Percentiles rank a stretch among this genome's conserved stretches.
Conservation (phyloP, 2,888 invertebrate genomes). For the Tetropium fuscum region DNA sequence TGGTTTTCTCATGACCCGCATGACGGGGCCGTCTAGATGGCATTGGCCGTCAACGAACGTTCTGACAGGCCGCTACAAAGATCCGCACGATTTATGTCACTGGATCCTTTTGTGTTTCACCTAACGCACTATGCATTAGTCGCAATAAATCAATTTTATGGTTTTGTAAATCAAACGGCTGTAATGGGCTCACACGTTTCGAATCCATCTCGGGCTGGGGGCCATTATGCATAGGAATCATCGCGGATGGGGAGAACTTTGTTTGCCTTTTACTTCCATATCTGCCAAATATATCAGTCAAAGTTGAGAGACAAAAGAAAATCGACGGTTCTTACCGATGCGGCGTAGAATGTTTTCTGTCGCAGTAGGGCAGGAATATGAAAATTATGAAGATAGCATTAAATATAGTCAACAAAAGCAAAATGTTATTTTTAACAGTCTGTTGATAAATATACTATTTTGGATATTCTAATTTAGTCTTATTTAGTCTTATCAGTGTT, state of each 20-base stretch:
- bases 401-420: no score
- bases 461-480: no score
- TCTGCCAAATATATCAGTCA: no score
- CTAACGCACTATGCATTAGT: slow-evolving; percentile 66
- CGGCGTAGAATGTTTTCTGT: no score
- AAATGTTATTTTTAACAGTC: no score
- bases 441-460: no score
- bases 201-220: slow-evolving; percentile 39
- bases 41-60: slow-evolving; percentile 42
- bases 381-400: no score
- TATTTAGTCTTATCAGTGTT: no score
- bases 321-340: no score
- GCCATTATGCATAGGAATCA: slow-evolving; percentile 49
- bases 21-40: slow-evolving; percentile 36
- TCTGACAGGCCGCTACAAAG: slow-evolving; percentile 64
- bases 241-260: slow-evolving; percentile 29
- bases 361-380: no score
- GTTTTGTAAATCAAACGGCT: slow-evolving; percentile 67
- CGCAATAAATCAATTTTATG: slow-evolving; percentile 68
- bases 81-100: slow-evolving; percentile 66
- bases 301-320: no score
- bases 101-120: slow-evolving; percentile 66
- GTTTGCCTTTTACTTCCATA: slow-evolving; percentile 31
- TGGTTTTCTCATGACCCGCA: slow-evolving; percentile 54
- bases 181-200: slow-evolving; percentile 60